Conservation (phyloP, 1,140 invertebrate genomes). For the Sitophilus oryzae region DNA sequence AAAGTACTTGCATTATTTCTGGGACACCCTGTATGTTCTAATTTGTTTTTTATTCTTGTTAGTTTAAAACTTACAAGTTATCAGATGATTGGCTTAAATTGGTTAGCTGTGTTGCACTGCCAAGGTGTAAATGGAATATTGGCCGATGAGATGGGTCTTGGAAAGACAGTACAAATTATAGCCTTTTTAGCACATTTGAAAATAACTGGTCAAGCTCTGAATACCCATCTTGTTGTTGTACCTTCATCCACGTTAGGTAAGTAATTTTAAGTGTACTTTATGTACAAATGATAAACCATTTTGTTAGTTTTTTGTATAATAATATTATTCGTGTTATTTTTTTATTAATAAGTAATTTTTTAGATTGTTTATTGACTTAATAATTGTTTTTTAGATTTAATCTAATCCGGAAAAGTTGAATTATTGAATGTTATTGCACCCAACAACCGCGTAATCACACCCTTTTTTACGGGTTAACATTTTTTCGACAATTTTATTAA, state of each 20-base stretch:
- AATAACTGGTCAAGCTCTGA: slow-evolving; percentile 60
- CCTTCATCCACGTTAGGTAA: slow-evolving; percentile 85
- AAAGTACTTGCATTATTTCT: no score
- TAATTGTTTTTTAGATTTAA: no score
- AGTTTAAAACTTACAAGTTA: slow-evolving; percentile 75
- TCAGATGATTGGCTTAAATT: slow-evolving; percentile 91
- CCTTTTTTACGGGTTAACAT: no score
- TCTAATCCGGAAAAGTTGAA: no score
- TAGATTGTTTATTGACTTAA: no score
- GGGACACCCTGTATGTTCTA: no score
- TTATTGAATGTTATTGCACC: no score
- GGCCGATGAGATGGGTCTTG: slow-evolving; percentile 85
- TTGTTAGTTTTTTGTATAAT: not conserved
- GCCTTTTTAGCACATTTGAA: slow-evolving; percentile 85
- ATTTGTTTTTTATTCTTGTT: slow-evolving; percentile 8
- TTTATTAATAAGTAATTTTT: not conserved
- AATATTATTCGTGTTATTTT: not conserved
- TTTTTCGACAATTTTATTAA: no score
- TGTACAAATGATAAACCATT: not conserved
- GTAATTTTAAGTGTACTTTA: slow-evolving; percentile 10
- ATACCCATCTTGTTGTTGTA: slow-evolving; percentile 84
- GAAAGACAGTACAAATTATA: slow-evolving; percentile 88
- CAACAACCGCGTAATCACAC: no score
- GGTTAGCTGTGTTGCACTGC: slow-evolving; percentile 83
- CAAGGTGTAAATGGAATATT: slow-evolving; percentile 91